Percentiles rank a stretch among this genome's conserved stretches.
Conservation (phyloP, 2,113 vertebrate genomes). For the Falco punctatus region DNA sequence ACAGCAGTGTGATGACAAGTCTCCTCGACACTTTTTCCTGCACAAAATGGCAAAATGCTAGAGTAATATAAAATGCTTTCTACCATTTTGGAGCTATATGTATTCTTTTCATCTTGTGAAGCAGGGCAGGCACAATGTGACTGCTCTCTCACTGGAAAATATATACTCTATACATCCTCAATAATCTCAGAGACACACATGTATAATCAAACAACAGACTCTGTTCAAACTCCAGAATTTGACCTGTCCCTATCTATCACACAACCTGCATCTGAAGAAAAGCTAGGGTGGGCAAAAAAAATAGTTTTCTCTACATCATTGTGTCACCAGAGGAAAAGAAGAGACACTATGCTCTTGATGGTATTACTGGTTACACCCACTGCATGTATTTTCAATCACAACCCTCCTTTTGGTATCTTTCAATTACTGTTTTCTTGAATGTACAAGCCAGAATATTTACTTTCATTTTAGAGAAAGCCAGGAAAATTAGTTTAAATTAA, state of each 20-base stretch:
- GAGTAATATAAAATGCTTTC: slow-evolving; percentile 3
- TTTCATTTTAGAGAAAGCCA: not conserved
- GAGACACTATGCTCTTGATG: rapidly evolving
- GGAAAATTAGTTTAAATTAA: not conserved
- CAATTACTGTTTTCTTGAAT: not conserved
- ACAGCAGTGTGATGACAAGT: not conserved
- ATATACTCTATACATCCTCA: not conserved
- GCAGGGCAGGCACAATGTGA: not conserved
- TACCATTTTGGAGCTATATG: not conserved
- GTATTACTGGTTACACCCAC: not conserved
- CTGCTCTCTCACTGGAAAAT: not conserved
- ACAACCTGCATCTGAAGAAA: not conserved
- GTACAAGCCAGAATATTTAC: not conserved
- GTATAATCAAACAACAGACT: not conserved
- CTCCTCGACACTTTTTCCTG: not conserved
- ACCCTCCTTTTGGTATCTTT: not conserved
- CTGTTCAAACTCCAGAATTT: not conserved
- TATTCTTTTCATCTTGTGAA: not conserved
- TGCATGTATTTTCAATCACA: not conserved
- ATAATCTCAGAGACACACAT: not conserved
- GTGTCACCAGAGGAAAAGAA: not conserved
- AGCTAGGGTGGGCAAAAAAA: not conserved
- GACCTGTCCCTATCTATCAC: not conserved
- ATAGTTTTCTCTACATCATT: not conserved
- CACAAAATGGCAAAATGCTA: not conserved